These are phyloP conservation scores for Drosophila nigrodunni DNA, from an alignment of 1,140 invertebrate genomes.

Conservation along the genomic window DNA sequence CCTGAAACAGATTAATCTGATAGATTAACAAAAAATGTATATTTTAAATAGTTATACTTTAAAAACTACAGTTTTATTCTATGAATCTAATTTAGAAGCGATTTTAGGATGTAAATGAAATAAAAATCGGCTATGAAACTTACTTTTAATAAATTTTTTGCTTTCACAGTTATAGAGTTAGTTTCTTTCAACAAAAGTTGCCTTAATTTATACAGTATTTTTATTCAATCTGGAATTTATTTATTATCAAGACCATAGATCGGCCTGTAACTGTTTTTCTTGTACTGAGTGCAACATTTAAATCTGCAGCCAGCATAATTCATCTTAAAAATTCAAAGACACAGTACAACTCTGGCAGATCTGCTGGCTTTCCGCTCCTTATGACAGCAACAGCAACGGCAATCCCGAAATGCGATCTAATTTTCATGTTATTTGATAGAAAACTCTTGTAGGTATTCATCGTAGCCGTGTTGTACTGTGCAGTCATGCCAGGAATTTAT, in stretches of 20 bases:
- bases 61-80: no score
- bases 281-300: background rate
- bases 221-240: constrained; percentile 9
- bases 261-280: constrained; percentile 14
- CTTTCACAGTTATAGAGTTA: no score
- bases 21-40: no score
- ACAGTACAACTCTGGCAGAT: constrained; percentile 25
- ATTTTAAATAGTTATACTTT: no score
- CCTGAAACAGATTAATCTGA: no score
- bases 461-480: constrained; percentile 27
- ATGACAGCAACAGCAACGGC: constrained; percentile 44
- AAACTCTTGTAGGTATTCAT: constrained; percentile 63
- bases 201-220: no score
- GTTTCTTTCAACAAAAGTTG: no score
- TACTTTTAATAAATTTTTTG: no score
- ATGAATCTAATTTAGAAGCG: no score
- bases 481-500: constrained; percentile 72
- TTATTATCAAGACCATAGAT: constrained; percentile 26
- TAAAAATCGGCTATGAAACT: no score
- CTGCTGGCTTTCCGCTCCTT: constrained; percentile 49
- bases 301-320: constrained; percentile 28
- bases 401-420: constrained; percentile 64
- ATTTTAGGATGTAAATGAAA: no score
- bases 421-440: constrained; percentile 81
- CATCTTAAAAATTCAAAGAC: constrained; percentile 14